A percentile compares a stretch with the other conserved stretches of the same genome.
These are phyloP conservation scores for Speoplatyrhinus poulsoni DNA, from an alignment of 2,113 vertebrate species.

Conservation along the genomic window DNA sequence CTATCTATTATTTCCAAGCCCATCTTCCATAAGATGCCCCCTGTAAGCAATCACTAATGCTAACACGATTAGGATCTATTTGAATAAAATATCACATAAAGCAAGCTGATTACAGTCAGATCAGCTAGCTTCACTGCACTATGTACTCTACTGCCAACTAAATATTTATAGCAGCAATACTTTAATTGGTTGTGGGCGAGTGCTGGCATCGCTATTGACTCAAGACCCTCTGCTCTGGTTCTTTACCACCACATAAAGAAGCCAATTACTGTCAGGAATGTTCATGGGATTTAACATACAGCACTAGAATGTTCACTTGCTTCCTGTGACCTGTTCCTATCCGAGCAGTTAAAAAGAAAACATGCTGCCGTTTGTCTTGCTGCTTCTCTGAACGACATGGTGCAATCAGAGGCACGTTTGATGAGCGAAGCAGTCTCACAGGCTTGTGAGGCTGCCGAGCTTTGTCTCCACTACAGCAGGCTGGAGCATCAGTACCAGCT, in stretches of 20 bases:
- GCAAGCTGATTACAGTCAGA: neutral
- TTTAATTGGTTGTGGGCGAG: slow-evolving; percentile 15
- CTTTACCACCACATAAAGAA: slow-evolving; percentile 7
- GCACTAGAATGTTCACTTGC: too few species aligned
- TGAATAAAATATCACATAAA: slow-evolving; percentile 8
- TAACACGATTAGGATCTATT: neutral
- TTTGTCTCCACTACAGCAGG: slow-evolving; percentile 2
- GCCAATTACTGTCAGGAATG: too few species aligned
- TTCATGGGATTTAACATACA: too few species aligned
- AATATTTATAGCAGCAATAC: slow-evolving; percentile 19
- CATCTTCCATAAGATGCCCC: neutral
- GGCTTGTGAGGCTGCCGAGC: neutral
- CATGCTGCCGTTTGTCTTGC: slow-evolving; percentile 1
- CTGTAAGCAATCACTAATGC: neutral
- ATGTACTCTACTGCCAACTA: neutral
- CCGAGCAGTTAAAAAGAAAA: neutral
- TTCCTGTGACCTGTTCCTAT: too few species aligned
- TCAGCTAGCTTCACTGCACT: neutral
- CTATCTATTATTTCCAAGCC: neutral
- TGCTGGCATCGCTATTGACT: slow-evolving; percentile 10
- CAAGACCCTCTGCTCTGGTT: slow-evolving; percentile 1
- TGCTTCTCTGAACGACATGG: neutral
- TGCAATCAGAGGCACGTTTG: slow-evolving; percentile 17
- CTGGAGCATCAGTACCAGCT: neutral
- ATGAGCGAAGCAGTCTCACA: slow-evolving; percentile 18